These are phyloP conservation scores for Maccullochella peelii DNA, from an alignment of 2,113 vertebrate genomes.

Conservation along the genomic window DNA sequence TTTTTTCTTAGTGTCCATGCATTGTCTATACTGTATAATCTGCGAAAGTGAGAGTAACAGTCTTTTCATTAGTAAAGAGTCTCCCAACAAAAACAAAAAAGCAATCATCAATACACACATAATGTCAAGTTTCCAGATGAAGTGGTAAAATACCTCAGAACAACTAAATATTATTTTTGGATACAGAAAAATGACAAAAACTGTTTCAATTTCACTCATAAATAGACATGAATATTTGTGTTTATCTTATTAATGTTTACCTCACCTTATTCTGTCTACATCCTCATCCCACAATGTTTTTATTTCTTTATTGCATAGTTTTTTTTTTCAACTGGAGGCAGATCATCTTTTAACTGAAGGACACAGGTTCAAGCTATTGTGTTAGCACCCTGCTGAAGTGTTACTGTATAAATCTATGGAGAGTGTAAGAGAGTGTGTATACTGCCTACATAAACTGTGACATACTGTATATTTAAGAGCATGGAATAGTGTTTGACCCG, in stretches of 20 bases:
- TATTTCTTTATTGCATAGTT: background rate
- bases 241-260: background rate
- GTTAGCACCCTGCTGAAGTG: slow-evolving; percentile 33
- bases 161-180: background rate
- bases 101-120: background rate
- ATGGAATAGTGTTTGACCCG: slow-evolving; percentile 32
- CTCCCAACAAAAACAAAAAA: background rate
- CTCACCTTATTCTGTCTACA: background rate
- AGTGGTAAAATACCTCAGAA: background rate
- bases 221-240: background rate
- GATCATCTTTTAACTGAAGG: background rate
- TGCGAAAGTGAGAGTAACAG: background rate
- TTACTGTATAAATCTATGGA: slow-evolving; percentile 20
- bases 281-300: background rate
- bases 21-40: background rate
- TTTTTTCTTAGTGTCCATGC: background rate
- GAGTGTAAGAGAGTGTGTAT: background rate
- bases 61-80: background rate
- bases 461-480: slow-evolving; percentile 25
- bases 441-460: slow-evolving; percentile 37
- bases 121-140: slow-evolving; percentile 3
- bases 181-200: background rate
- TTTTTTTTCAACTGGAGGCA: background rate
- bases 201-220: background rate
- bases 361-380: slow-evolving; percentile 6